Evolutionary conservation across 2,113 vertebrate genomes (phyloP).

Genomic region (Trematocara marginatum): DNA sequence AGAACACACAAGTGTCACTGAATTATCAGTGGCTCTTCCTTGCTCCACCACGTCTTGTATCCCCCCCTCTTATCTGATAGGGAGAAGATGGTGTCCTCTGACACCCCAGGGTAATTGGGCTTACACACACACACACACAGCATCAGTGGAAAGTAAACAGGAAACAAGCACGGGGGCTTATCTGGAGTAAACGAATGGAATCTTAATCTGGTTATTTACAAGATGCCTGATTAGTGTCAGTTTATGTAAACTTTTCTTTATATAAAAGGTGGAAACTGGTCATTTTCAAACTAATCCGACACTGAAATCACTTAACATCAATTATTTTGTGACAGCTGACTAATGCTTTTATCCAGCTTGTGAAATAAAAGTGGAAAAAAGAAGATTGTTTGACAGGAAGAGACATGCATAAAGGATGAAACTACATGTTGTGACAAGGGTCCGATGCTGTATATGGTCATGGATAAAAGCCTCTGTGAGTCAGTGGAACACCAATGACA

Average conservation of each 20-base stretch:
- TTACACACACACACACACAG: neutral
- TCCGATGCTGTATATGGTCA: neutral
- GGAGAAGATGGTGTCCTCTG: constrained; percentile 18
- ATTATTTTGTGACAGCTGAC: neutral
- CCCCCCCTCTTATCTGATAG: neutral
- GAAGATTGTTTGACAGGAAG: neutral
- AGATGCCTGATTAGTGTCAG: constrained; percentile 36
- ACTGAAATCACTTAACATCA: neutral
- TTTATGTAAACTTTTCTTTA: constrained; percentile 1
- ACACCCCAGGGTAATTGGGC: constrained; percentile 42
- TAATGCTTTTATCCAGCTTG: neutral
- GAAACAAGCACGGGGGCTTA: constrained; percentile 56
- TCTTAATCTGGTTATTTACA: constrained; percentile 48
- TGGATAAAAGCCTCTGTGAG: constrained; percentile 1
- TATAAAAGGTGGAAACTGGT: neutral
- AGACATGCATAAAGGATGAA: neutral
- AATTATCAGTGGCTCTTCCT: constrained; percentile 52
- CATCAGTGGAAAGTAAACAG: constrained; percentile 62
- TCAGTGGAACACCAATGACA: constrained; percentile 58
- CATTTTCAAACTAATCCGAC: neutral
- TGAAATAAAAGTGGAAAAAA: neutral
- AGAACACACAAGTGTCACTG: constrained; percentile 56
- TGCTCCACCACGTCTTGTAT: neutral
- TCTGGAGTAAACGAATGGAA: constrained; percentile 48
- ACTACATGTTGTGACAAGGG: neutral